Evolutionary conservation across 2,113 vertebrate species (phyloP), one percentile per base, ranked within the genome.

Genomic region (Otus sunia): DNA sequence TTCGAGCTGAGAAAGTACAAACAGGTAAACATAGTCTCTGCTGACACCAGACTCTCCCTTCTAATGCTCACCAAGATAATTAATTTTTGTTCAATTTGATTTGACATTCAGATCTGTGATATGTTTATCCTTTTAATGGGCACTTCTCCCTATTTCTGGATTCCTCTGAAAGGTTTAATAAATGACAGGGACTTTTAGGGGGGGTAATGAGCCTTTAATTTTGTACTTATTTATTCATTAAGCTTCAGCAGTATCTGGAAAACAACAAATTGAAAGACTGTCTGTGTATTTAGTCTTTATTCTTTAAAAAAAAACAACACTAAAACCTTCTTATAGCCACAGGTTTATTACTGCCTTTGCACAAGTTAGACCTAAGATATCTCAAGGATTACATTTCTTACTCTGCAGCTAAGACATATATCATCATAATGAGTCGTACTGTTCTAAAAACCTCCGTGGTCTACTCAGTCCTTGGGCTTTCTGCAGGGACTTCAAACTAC

Each of bases 211-310:
- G 91, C 47, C 92, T 95, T 92, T 94, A 94, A 97, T 97, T 95
- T 91, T 94, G 62, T 90, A 83, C 84, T 95, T 95, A 91, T 96
- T 97, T 96, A 90, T 90, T 96, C 94, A 96, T 95, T 96, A 92
- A 47, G 81, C 37, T 82, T 88, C 58, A 37, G 71, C 73, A 47
- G 41, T 76, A 76, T 86, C 91, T 25, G n/a, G 73, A 85, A 97
- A 92, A 88, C 36, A 92, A 34, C 49, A 66, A 87, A 91, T 69
- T 37, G 69, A 92, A 94, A 92, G 39, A 5, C 39, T 88, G 22
- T 34, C 77, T 74, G 34, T 43, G 45, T 64, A 47, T 59, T 90
- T 94, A 80, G 37, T 62, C 30, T 43, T 63, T 66, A 34, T 68
- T 87, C 68, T 80, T 90, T 18, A 58, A 72, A 72, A 88, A 74